phyloP scores from a whole-genome alignment of 2,797 vertebrate genomes.

The Eulemur rubriventer region DNA sequence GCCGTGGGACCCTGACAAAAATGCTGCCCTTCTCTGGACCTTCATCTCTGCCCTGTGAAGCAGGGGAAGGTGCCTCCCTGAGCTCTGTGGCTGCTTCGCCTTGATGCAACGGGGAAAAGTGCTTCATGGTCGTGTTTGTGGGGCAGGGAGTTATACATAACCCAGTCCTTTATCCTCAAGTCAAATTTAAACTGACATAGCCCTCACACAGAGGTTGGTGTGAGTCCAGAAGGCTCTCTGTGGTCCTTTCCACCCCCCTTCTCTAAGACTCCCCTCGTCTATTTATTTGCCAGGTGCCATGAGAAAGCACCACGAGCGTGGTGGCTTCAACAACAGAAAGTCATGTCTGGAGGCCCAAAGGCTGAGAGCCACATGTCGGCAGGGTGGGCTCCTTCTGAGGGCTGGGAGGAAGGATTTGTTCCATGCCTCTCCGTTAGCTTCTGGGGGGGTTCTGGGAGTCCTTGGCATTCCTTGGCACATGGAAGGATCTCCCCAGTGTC shows the following conservation, averaged over 20 bases:
- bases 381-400: not conserved
- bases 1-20: not conserved
- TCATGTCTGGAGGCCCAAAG: not conserved
- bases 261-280: not conserved
- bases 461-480: not conserved
- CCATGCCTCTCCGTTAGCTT: not conserved
- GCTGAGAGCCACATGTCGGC: not conserved
- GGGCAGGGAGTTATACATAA: not conserved
- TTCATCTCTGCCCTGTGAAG: not conserved
- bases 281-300: not conserved
- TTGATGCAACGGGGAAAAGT: not conserved
- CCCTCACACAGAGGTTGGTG: not conserved
- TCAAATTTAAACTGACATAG: not conserved
- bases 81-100: not conserved
- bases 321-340: not conserved
- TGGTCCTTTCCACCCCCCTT: not conserved
- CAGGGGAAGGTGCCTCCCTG: not conserved
- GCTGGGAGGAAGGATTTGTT: not conserved
- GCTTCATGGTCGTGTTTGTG: not conserved
- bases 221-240: not conserved
- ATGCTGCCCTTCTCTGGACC: not conserved
- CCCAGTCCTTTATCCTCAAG: not conserved
- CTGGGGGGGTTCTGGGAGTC: not conserved
- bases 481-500: not conserved
- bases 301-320: no score